Conservation (phyloP, 2,113 vertebrate genomes). For the Melanostigma gelatinosum region DNA sequence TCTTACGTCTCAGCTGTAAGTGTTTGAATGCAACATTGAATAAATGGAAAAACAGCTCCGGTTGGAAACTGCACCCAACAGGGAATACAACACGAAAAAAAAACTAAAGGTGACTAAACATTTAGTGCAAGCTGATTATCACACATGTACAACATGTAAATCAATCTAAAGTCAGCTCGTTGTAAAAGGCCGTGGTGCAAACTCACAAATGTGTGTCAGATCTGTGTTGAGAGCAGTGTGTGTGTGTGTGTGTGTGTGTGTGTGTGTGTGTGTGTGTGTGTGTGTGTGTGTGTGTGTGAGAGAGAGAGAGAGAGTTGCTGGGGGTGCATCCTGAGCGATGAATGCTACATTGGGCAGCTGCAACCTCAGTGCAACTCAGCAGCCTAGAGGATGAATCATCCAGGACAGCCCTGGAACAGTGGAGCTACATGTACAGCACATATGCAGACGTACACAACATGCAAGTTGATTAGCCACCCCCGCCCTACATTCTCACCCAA, state of each 20-base stretch:
- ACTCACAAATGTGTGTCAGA: slow-evolving; percentile 2
- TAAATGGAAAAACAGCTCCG: background rate
- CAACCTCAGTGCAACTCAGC: slow-evolving; percentile 66
- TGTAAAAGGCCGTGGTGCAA: background rate
- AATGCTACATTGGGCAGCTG: slow-evolving; percentile 52
- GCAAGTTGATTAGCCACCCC: slow-evolving; percentile 36
- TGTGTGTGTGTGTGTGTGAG: background rate
- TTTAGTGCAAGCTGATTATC: background rate
- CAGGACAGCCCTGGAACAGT: slow-evolving; percentile 52
- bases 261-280: background rate
- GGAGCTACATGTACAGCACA: slow-evolving; percentile 27
- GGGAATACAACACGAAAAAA: background rate
- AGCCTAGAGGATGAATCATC: slow-evolving; percentile 78
- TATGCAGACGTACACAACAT: slow-evolving; percentile 15
- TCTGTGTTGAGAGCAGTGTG: background rate
- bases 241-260: slow-evolving; percentile 3
- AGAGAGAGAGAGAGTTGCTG: background rate
- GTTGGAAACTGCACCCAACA: background rate
- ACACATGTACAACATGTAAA: background rate
- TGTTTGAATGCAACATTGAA: background rate
- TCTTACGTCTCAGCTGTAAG: background rate
- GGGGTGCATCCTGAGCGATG: slow-evolving; percentile 59
- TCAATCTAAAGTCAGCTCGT: background rate
- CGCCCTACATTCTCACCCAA: slow-evolving; percentile 32
- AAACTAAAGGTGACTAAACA: background rate